phyloP scores from a whole-genome alignment of 2,113 vertebrate genomes.

The Alces alces region DNA sequence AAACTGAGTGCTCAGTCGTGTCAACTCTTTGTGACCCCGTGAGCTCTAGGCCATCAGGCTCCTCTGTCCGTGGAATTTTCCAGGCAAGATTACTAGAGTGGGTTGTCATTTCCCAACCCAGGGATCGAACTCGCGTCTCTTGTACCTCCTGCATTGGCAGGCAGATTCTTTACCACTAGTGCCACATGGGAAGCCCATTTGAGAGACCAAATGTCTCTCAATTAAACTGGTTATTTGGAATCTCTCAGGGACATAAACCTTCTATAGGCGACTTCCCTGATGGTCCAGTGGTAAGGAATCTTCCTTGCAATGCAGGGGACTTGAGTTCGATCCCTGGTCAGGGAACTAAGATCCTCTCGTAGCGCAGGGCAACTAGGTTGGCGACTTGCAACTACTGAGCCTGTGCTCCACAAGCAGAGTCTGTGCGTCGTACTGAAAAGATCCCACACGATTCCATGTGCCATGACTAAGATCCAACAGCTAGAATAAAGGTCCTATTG shows the following conservation, averaged over 20 bases:
- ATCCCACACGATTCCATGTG: neutral
- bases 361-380: neutral
- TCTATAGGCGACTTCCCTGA: neutral
- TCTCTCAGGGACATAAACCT: neutral
- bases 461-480: neutral
- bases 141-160: neutral
- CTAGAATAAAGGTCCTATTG: neutral
- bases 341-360: rapidly evolving
- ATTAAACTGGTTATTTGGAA: neutral
- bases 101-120: neutral
- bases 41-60: neutral
- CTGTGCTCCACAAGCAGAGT: neutral
- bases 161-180: neutral
- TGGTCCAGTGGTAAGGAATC: neutral
- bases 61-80: neutral
- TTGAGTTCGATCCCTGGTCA: neutral
- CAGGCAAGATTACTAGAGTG: neutral
- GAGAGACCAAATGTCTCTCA: neutral
- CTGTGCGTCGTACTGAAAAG: neutral
- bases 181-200: neutral
- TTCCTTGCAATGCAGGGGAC: neutral
- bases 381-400: neutral
- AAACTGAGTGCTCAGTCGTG: neutral
- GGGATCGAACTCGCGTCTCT: rapidly evolving
- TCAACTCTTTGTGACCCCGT: neutral